Conservation (phyloP, 2,113 vertebrate genomes). For the Cyprinus carpio region DNA sequence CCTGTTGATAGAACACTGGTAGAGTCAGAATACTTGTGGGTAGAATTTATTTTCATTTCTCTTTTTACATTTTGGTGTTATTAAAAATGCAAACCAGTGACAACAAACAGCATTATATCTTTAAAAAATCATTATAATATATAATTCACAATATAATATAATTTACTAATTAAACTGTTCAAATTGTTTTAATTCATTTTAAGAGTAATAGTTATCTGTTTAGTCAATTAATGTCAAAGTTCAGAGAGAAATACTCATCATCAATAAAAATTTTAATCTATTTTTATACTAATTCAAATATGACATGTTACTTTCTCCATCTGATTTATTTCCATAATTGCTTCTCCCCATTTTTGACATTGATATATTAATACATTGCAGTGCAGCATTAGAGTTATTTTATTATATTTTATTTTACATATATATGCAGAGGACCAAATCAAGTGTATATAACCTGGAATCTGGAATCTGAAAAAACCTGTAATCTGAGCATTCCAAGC, state of each 20-base stretch:
- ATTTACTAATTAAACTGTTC: too few species aligned
- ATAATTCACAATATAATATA: background rate
- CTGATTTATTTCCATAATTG: background rate
- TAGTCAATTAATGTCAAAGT: too few species aligned
- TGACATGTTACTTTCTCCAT: background rate
- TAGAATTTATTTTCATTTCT: background rate
- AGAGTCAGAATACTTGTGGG: background rate
- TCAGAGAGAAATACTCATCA: background rate
- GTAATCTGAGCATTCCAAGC: background rate
- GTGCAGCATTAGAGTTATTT: background rate
- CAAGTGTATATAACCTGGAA: background rate
- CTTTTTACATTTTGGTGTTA: background rate
- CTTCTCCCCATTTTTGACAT: background rate
- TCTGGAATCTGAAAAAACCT: too few species aligned
- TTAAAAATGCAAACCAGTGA: background rate
- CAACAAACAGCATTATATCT: background rate
- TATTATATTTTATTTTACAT: background rate
- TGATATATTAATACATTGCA: background rate
- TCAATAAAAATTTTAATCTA: background rate
- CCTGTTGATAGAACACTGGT: conserved; percentile 45
- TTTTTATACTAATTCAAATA: background rate
- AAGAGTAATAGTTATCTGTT: background rate
- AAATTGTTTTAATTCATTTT: too few species aligned
- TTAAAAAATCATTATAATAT: background rate
- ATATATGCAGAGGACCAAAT: background rate